Conservation (phyloP, 1,140 invertebrate species). For the Tigriopus japonicus region DNA sequence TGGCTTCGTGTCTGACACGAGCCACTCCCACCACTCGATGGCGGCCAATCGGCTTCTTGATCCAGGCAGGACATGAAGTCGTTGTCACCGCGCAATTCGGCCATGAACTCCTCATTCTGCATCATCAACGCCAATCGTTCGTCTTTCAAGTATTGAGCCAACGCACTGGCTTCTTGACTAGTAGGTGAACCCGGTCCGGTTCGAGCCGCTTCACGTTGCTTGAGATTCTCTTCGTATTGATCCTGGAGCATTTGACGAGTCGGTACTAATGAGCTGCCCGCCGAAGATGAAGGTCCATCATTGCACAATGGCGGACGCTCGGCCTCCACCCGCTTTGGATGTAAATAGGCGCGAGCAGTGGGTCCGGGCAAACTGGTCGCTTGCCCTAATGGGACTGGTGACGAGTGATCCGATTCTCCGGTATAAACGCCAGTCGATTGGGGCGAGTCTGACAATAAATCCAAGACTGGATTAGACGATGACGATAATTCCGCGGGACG, state of each 20-base stretch:
- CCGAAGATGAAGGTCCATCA: too few relatives aligned
- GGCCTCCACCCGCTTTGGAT: not conserved
- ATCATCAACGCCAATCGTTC: slow-evolving; percentile 67
- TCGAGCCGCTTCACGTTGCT: not conserved
- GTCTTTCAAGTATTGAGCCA: slow-evolving; percentile 43
- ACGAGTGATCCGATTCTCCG: not conserved
- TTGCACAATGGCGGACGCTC: not conserved
- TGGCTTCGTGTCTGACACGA: not conserved
- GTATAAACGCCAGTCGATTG: not conserved
- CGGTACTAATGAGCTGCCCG: not conserved
- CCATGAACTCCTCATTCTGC: slow-evolving; percentile 82
- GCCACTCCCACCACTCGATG: not conserved
- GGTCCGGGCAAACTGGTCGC: too few relatives aligned
- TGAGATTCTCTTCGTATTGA: slow-evolving; percentile 2
- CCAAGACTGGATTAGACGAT: too few relatives aligned
- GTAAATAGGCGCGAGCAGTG: not conserved
- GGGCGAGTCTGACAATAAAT: too few relatives aligned
- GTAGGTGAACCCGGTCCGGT: not conserved
- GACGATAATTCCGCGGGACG: too few relatives aligned
- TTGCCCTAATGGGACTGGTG: not conserved
- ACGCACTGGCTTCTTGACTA: slow-evolving; percentile 27
- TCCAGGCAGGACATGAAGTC: slow-evolving; percentile 72
- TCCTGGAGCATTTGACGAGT: slow-evolving; percentile 3
- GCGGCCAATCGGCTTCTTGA: slow-evolving; percentile 23
- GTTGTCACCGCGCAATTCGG: slow-evolving; percentile 63